A percentile compares a stretch with the other conserved stretches of the same genome.
Conservation (phyloP, 2,888 invertebrate genomes). For the Sepioteuthis lessoniana region DNA sequence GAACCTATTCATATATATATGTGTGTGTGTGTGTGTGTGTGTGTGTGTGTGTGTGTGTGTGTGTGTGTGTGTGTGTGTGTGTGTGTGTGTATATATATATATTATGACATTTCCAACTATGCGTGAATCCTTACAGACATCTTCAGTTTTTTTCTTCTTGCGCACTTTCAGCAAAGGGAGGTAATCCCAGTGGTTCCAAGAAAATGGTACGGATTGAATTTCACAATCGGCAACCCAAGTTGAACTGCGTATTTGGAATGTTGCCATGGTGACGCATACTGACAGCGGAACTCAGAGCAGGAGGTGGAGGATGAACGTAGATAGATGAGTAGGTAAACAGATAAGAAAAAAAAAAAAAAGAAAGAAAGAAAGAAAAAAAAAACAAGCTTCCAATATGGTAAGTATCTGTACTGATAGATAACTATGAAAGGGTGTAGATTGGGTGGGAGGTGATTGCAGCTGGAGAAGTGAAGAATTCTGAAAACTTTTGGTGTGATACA, state of each 20-base stretch:
- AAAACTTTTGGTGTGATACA: background rate
- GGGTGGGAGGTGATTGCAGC: background rate
- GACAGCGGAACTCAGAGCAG: background rate
- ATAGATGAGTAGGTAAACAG: background rate
- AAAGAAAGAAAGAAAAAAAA: background rate
- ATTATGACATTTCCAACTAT: background rate
- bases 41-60: no score
- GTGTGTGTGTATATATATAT: background rate
- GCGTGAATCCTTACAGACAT: background rate
- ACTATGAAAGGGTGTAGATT: background rate
- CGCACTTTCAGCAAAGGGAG: background rate
- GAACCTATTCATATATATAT: no score
- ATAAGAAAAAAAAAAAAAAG: background rate
- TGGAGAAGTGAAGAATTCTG: background rate
- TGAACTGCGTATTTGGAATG: background rate
- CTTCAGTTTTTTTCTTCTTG: background rate
- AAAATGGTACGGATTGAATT: background rate
- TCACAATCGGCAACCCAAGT: background rate
- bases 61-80: background rate
- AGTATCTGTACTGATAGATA: background rate
- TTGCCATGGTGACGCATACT: background rate
- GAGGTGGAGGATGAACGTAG: background rate
- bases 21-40: no score
- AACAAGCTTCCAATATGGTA: background rate
- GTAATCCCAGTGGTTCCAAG: background rate